Conservation (phyloP, 2,797 vertebrate species). For the Vespertilio murinus region DNA sequence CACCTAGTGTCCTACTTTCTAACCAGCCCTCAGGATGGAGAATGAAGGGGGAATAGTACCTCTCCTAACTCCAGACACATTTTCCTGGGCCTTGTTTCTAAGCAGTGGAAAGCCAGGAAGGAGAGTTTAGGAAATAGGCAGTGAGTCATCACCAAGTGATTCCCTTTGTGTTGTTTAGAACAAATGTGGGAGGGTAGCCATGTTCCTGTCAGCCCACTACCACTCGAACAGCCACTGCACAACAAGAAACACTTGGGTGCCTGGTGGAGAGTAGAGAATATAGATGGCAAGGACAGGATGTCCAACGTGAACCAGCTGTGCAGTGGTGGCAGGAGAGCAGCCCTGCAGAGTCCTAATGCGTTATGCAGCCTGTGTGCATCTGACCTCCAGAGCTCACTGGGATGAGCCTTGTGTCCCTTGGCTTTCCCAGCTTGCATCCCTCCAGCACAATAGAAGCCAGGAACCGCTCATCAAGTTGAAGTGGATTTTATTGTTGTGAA, state of each 20-base stretch:
- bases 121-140: slow-evolving; percentile 45
- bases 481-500: background rate
- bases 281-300: slow-evolving; percentile 18
- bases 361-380: background rate
- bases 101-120: slow-evolving; percentile 33
- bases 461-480: background rate
- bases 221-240: slow-evolving; percentile 45
- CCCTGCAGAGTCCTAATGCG: background rate
- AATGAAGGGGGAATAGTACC: background rate
- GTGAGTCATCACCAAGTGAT: slow-evolving; percentile 53
- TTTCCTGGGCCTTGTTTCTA: slow-evolving; percentile 37
- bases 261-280: background rate
- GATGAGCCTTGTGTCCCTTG: background rate
- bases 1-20: background rate
- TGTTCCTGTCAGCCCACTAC: background rate
- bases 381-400: background rate
- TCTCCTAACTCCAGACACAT: background rate
- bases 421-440: background rate
- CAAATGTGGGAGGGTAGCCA: slow-evolving; percentile 55
- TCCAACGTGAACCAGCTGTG: background rate
- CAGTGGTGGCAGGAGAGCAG: background rate
- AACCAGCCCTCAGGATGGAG: background rate
- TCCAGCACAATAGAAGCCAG: background rate
- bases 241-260: slow-evolving; percentile 29
- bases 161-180: slow-evolving; percentile 53